These are phyloP conservation scores for Chiridota heheva DNA, from an alignment of 35 echinoderm and acorn worm genomes.

Conservation along the genomic window DNA sequence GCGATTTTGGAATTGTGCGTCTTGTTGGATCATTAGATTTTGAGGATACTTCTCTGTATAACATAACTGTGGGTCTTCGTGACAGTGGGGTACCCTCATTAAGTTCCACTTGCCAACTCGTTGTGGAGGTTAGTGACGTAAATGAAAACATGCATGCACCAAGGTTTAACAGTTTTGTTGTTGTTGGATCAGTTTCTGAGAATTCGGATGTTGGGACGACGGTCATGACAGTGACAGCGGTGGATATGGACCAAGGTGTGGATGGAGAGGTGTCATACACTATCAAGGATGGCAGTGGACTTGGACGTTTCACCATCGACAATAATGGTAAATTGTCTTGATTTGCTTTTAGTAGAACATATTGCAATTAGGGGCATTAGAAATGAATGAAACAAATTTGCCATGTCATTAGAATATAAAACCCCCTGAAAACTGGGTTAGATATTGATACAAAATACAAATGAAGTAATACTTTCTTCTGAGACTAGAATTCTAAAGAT, in stretches of 20 bases:
- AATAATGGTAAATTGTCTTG: slow-evolving; percentile 60
- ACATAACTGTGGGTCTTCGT: slow-evolving; percentile 60
- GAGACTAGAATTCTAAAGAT: too few species aligned
- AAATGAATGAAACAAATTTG: too few species aligned
- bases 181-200: slow-evolving; percentile 74
- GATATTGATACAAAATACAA: too few species aligned
- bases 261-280: slow-evolving; percentile 89
- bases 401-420: too few species aligned
- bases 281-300: slow-evolving; percentile 91
- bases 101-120: slow-evolving; percentile 67
- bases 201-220: slow-evolving; percentile 67
- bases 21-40: slow-evolving; percentile 73
- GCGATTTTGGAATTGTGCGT: slow-evolving; percentile 70
- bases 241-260: slow-evolving; percentile 75
- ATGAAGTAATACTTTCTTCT: too few species aligned
- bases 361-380: background rate
- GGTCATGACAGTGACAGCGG: slow-evolving; percentile 75
- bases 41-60: slow-evolving; percentile 75
- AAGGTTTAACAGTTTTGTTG: slow-evolving; percentile 64
- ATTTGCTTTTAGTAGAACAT: background rate
- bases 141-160: slow-evolving; percentile 92
- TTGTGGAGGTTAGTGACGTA: slow-evolving; percentile 93
- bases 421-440: too few species aligned
- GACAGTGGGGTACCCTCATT: slow-evolving; percentile 76
- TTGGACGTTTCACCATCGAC: slow-evolving; percentile 93